Evolutionary conservation across 2,113 vertebrate genomes (phyloP), one percentile per base, ranked within the genome.

Genomic region (Corythornis cristatus): DNA sequence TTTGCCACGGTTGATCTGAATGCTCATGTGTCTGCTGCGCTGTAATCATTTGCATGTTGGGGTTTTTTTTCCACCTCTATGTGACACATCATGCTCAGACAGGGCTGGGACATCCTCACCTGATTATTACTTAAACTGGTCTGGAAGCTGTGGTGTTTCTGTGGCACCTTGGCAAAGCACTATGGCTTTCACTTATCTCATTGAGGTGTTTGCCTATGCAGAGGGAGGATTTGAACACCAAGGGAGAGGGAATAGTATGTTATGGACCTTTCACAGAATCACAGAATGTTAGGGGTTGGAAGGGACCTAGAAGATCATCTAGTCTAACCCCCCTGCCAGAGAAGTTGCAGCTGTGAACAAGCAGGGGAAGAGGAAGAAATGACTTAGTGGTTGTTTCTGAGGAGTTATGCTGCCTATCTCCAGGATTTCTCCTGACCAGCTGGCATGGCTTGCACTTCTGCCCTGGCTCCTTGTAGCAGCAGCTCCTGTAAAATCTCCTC

Each of bases 141-240:
- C 14, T 89, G 77, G 35, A 81, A 94, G 29, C 22, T 75, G 9
- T 58, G 77, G 25, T 61, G 29, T 86, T 88, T 84, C 50, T 78
- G 10, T 45, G 48, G 50, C n/a, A 67, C 43, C 15, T 60, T 64
- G 53, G 50, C 48, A 84, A 74, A 12, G 43, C 3, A 7, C 40
- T 83, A 5, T 1, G 1, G 21, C 26, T 94, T 90, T 72, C 21
- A 17, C 43, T 86, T 88, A 64, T 19, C n/a, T 68, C 37, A 53
- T 29, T 54, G 77, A 88, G 57, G 70, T 77, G 42, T 65, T 78
- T 57, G 18, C 6, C 65, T 5, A 1, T 28, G 12, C 4, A 6
- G 11, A 71, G 37, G 56, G 88, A 64, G 25, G 13, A 7, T 1
- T 6, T 73, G 70, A 83, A 65, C 33, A 33, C 37, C 5, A 16